phyloP scores from a whole-genome alignment of 1,140 invertebrate genomes.

The Drosophila parabipectinata region DNA sequence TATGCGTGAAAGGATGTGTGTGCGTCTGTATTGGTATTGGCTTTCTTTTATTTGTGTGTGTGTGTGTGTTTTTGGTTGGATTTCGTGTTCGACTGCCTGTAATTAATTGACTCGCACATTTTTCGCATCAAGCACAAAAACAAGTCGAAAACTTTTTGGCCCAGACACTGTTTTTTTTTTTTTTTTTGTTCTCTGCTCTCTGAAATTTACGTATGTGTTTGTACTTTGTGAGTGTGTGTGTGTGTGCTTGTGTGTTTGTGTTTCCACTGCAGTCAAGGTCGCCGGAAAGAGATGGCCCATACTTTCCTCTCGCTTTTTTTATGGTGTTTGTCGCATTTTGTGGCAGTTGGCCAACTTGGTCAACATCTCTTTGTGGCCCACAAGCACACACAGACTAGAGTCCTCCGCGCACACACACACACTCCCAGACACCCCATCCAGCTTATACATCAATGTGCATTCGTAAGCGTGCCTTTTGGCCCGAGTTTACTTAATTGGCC shows the following conservation, averaged over 20 bases:
- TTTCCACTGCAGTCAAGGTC: conserved; percentile 64
- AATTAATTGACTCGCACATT: conserved; percentile 77
- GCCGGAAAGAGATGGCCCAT: conserved; percentile 19
- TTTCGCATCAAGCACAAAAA: conserved; percentile 65
- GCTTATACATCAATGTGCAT: background rate
- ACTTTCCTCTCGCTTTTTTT: conserved; percentile 3
- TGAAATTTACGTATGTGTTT: conserved; percentile 2
- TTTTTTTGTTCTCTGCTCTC: background rate
- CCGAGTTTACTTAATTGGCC: conserved; percentile 10
- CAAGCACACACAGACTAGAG: background rate
- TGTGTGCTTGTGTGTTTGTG: background rate
- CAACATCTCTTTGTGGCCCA: conserved; percentile 22
- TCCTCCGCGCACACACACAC: background rate
- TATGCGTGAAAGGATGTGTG: conserved; percentile 19
- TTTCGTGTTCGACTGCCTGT: conserved; percentile 51
- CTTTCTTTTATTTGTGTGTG: background rate
- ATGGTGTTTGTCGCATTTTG: conserved; percentile 29
- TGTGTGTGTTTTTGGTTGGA: background rate
- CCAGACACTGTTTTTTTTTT: conserved; percentile 18
- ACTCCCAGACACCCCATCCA: background rate
- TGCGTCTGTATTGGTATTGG: background rate
- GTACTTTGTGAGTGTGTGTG: background rate
- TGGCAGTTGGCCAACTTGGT: conserved; percentile 59
- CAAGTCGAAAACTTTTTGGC: conserved; percentile 48
- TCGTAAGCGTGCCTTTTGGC: background rate